Percentiles rank a stretch among this genome's conserved stretches.
Evolutionary conservation across 2,113 vertebrate species (phyloP).

Genomic region (Chelonoidis abingdonii): DNA sequence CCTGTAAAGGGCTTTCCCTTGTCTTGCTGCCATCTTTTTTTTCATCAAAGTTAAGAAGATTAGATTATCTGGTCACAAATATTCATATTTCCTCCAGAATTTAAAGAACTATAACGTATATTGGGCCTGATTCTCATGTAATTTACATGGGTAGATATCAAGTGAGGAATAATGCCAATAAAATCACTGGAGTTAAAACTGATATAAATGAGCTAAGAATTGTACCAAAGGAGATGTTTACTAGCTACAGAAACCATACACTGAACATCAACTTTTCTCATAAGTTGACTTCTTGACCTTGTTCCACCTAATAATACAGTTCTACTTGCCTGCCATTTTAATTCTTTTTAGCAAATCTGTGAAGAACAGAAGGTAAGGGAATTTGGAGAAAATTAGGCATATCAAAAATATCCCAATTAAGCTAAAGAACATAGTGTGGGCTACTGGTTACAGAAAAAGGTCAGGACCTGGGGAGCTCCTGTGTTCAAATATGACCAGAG

Average conservation of each 20-base stretch:
- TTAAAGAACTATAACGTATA: slow-evolving; percentile 34
- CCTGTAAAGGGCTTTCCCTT: slow-evolving; percentile 3
- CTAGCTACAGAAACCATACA: neutral
- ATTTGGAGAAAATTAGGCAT: slow-evolving; percentile 13
- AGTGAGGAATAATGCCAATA: neutral
- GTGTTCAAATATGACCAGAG: neutral
- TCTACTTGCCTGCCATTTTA: neutral
- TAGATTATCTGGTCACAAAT: neutral
- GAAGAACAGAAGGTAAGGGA: neutral
- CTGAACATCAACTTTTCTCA: neutral
- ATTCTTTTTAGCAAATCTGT: neutral
- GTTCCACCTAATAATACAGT: neutral
- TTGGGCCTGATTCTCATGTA: slow-evolving; percentile 34
- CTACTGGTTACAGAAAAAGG: neutral
- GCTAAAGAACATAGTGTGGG: neutral
- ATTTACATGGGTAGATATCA: neutral
- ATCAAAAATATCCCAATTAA: slow-evolving; percentile 10
- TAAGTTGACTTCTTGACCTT: slow-evolving; percentile 1
- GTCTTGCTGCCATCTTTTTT: slow-evolving; percentile 52
- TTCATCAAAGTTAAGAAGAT: neutral
- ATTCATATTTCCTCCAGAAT: neutral
- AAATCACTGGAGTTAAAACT: neutral
- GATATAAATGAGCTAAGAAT: neutral
- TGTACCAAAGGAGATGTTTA: neutral
- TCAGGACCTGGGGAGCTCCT: neutral